Conservation (phyloP, 2,888 invertebrate genomes). For the Drosophila kambysellisi region DNA sequence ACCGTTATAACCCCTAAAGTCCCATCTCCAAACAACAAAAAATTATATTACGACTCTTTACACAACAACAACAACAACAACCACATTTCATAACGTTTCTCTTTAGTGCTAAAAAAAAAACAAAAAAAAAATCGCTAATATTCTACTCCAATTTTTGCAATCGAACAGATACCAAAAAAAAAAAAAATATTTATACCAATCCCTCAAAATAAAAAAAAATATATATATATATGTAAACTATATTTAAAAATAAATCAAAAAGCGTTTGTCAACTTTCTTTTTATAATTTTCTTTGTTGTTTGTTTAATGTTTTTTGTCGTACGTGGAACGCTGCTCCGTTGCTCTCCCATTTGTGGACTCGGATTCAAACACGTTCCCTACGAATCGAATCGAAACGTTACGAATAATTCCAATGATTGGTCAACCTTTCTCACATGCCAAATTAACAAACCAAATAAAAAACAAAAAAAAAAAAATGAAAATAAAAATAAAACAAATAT, state of each 20-base stretch:
- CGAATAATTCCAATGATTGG: slow-evolving; percentile 78
- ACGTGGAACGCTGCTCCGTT: slow-evolving; percentile 85
- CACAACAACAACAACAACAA: slow-evolving; percentile 74
- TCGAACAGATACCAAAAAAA: slow-evolving; percentile 36
- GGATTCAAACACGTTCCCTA: slow-evolving; percentile 62
- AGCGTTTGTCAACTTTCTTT: slow-evolving; percentile 70
- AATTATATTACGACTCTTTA: slow-evolving; percentile 47
- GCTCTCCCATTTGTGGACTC: slow-evolving; percentile 66
- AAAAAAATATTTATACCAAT: slow-evolving; percentile 23
- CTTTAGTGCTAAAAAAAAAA: slow-evolving; percentile 35
- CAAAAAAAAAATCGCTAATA: slow-evolving; percentile 44
- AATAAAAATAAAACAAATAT: slow-evolving; percentile 52
- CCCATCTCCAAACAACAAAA: slow-evolving; percentile 43
- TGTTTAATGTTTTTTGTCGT: slow-evolving; percentile 79
- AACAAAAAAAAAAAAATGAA: slow-evolving; percentile 23
- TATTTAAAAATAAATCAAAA: slow-evolving; percentile 66
- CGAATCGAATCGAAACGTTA: slow-evolving; percentile 72
- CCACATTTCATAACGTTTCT: slow-evolving; percentile 77
- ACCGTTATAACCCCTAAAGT: slow-evolving; percentile 27
- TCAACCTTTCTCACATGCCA: slow-evolving; percentile 71
- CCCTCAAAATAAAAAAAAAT: not conserved
- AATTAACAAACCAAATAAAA: slow-evolving; percentile 37
- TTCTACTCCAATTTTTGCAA: slow-evolving; percentile 34
- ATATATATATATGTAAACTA: slow-evolving; percentile 26
- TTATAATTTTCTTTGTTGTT: slow-evolving; percentile 79